Percentiles rank a stretch among this genome's conserved stretches.
Evolutionary conservation across 2,888 invertebrate genomes (phyloP).

Genomic region (Dicranocentrus wangi): DNA sequence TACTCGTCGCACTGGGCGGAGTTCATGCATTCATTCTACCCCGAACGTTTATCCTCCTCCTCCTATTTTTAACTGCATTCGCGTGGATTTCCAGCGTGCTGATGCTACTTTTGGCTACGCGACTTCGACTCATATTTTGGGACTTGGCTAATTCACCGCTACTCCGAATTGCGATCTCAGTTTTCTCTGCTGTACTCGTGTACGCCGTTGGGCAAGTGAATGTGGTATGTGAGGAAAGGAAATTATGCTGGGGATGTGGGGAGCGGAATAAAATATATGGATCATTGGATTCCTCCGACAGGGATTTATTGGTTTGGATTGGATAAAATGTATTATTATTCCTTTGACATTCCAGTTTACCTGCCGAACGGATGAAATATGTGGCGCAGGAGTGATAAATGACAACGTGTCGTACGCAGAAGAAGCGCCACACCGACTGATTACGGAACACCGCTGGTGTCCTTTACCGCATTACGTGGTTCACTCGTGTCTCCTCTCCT

Average conservation of each 20-base stretch:
- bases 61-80: conserved; percentile 90
- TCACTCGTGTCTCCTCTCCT: conserved; percentile 87
- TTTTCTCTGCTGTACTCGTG: conserved; percentile 88
- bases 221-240: conserved; percentile 82
- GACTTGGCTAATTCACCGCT: conserved; percentile 89
- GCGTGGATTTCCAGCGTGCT: conserved; percentile 92
- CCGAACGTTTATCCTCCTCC: conserved; percentile 86
- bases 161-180: conserved; percentile 87
- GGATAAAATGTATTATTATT: neutral
- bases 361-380: conserved; percentile 78
- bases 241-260: neutral
- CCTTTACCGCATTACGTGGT: conserved; percentile 91
- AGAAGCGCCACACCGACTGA: conserved; percentile 69
- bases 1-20: conserved; percentile 83
- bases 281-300: conserved; percentile 30
- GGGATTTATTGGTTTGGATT: neutral
- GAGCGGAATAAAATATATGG: neutral
- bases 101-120: conserved; percentile 87
- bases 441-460: conserved; percentile 76
- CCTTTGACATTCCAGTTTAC: conserved; percentile 78
- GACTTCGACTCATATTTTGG: conserved; percentile 88
- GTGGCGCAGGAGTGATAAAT: conserved; percentile 74
- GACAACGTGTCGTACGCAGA: conserved; percentile 69
- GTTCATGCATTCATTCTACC: conserved; percentile 88
- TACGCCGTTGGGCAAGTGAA: conserved; percentile 94